A percentile compares a stretch with the other conserved stretches of the same genome.
phyloP scores from a whole-genome alignment of 2,888 invertebrate genomes.

The Microplitis deprimator region DNA sequence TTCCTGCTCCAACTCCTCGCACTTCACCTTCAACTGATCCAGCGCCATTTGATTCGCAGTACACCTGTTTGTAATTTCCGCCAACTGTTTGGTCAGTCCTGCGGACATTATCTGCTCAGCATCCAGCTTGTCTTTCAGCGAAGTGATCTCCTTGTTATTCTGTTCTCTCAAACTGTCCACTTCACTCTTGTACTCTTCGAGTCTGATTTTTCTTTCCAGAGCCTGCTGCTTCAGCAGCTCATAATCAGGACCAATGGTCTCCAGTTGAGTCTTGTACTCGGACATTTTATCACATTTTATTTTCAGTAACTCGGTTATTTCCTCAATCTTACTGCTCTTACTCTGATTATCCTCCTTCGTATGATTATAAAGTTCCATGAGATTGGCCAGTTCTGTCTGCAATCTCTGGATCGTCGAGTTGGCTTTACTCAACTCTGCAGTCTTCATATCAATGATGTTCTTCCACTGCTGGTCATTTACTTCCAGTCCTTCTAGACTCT shows the following conservation, averaged over 20 bases:
- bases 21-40: conserved; percentile 73
- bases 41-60: conserved; percentile 69
- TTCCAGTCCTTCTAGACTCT: conserved; percentile 59
- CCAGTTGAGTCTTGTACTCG: conserved; percentile 67
- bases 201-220: conserved; percentile 50
- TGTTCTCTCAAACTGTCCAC: conserved; percentile 69
- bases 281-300: conserved; percentile 65
- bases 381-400: conserved; percentile 69
- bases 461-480: conserved; percentile 62
- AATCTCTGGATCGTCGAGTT: conserved; percentile 68
- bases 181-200: conserved; percentile 68
- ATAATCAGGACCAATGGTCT: conserved; percentile 60
- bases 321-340: conserved; percentile 67
- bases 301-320: conserved; percentile 60
- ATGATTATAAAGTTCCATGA: conserved; percentile 66
- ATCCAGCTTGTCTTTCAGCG: conserved; percentile 55
- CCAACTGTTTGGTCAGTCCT: conserved; percentile 66
- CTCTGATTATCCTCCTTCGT: conserved; percentile 68
- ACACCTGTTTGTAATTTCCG: conserved; percentile 71
- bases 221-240: conserved; percentile 59
- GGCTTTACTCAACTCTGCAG: conserved; percentile 66
- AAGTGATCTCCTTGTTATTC: conserved; percentile 59
- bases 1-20: conserved; percentile 70
- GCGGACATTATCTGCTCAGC: conserved; percentile 63
- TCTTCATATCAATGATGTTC: conserved; percentile 63